Conservation (phyloP, 2,888 invertebrate species). For the Lithophane socia region DNA sequence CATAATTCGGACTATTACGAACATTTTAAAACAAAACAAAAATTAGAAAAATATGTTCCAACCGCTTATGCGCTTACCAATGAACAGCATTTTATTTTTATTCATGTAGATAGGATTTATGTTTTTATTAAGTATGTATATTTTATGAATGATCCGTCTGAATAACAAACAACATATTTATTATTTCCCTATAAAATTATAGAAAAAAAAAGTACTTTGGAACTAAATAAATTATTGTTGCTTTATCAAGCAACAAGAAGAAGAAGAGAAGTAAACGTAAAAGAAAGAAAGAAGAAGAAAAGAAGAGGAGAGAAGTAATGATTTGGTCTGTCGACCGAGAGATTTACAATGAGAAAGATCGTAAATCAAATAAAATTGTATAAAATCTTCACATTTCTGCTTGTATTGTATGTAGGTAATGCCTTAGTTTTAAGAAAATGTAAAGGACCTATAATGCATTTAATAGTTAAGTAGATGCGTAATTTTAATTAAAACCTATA, state of each 20-base stretch:
- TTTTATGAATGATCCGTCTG: background rate
- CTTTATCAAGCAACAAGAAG: background rate
- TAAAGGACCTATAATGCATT: slow-evolving; percentile 1
- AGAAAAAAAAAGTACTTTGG: background rate
- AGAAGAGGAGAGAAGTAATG: too few relatives aligned
- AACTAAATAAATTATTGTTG: background rate
- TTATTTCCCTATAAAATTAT: background rate
- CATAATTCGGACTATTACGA: too few relatives aligned
- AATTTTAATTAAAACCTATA: background rate
- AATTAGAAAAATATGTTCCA: too few relatives aligned
- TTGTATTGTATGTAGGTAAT: too few relatives aligned
- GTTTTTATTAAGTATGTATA: background rate
- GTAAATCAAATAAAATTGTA: background rate
- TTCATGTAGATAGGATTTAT: too few relatives aligned
- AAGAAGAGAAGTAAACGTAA: too few relatives aligned
- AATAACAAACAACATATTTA: background rate
- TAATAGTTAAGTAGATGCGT: background rate
- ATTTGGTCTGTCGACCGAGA: background rate
- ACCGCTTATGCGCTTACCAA: too few relatives aligned
- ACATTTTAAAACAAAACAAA: too few relatives aligned
- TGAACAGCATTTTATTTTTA: too few relatives aligned
- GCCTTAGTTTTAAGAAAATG: background rate
- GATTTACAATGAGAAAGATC: background rate
- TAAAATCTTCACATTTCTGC: too few relatives aligned
- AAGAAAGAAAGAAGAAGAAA: too few relatives aligned